Conservation (phyloP, 2,888 invertebrate species). For the Gonocerus acuteangulatus region DNA sequence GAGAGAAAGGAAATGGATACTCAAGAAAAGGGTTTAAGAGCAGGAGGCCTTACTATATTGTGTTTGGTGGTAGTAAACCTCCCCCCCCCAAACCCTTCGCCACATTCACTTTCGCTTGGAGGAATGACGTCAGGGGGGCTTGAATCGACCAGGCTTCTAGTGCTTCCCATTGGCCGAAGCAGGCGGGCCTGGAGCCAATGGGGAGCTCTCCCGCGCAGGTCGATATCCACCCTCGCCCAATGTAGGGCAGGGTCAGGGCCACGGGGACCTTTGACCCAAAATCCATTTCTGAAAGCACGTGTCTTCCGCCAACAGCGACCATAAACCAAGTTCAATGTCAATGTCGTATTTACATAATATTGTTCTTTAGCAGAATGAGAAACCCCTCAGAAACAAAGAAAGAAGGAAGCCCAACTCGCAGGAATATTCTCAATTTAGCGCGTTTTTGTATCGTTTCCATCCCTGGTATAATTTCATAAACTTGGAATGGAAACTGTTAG, state of each 20-base stretch:
- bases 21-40: too few species aligned
- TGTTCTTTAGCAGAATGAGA: too few species aligned
- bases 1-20: too few species aligned
- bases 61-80: too few species aligned
- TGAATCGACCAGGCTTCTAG: not conserved
- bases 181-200: not conserved
- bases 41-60: too few species aligned
- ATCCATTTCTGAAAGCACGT: not conserved
- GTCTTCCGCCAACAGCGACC: constrained; percentile 4
- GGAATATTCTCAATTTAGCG: too few species aligned
- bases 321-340: not conserved
- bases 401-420: too few species aligned
- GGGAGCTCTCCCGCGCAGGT: not conserved
- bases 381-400: too few species aligned
- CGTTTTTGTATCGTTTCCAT: too few species aligned
- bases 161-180: not conserved
- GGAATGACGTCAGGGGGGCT: not conserved
- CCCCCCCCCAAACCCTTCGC: not conserved
- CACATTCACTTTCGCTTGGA: not conserved
- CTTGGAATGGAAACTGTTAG: too few species aligned
- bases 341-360: too few species aligned
- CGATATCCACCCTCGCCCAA: not conserved
- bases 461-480: too few species aligned
- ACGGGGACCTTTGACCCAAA: constrained; percentile 10
- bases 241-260: constrained; percentile 19